Evolutionary conservation across 92 coral and sea anemone species (phyloP).

Genomic region (Phenganax subtilis): DNA sequence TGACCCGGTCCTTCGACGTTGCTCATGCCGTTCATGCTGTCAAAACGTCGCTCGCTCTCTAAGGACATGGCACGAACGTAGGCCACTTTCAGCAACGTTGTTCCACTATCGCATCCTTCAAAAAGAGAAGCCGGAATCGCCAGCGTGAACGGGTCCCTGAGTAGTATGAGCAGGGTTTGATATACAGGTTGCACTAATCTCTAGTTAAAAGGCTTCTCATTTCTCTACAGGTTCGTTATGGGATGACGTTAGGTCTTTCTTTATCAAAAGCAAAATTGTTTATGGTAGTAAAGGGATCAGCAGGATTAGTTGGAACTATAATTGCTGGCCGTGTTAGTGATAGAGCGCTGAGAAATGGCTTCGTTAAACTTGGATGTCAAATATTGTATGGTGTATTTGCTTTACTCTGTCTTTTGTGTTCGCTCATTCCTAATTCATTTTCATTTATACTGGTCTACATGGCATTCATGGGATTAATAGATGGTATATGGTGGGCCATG

Average conservation of each 20-base stretch:
- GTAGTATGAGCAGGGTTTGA: no score
- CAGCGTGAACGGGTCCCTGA: no score
- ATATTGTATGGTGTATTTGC: not conserved
- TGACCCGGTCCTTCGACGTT: no score
- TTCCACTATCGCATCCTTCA: no score
- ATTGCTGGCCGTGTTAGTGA: slow-evolving; percentile 11
- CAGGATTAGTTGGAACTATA: not conserved
- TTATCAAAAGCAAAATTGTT: slow-evolving; percentile 29
- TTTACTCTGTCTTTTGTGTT: not conserved
- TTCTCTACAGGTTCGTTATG: slow-evolving; percentile 24
- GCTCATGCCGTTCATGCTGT: no score
- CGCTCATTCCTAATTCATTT: slow-evolving; percentile 11
- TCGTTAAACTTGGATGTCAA: not conserved
- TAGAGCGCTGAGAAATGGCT: slow-evolving; percentile 1
- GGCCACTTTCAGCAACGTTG: no score
- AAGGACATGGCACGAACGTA: no score
- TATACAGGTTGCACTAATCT: no score
- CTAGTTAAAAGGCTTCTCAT: no score
- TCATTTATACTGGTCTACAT: slow-evolving; percentile 22
- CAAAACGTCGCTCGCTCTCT: no score
- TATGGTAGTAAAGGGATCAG: not conserved
- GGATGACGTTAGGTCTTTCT: slow-evolving; percentile 19
- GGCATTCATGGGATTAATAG: slow-evolving; percentile 24
- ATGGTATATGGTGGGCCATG: slow-evolving; percentile 20
- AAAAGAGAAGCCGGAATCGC: no score